These are phyloP conservation scores for Chaetodon auriga DNA, from an alignment of 2,113 vertebrate genomes.

Conservation along the genomic window DNA sequence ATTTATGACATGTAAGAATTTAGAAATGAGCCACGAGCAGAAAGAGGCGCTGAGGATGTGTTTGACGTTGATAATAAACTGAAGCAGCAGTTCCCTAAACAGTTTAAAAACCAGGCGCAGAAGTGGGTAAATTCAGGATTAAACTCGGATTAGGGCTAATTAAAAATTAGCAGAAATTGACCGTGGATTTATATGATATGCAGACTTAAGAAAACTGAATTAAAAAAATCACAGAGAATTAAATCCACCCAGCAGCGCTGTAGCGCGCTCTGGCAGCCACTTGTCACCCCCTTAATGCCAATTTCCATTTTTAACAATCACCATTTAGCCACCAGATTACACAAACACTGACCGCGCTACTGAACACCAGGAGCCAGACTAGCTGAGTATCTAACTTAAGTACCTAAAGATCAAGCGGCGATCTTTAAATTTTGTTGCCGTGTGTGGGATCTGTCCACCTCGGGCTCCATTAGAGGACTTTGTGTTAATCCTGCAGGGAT, in stretches of 20 bases:
- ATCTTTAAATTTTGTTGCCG: slow-evolving; percentile 68
- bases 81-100: neutral
- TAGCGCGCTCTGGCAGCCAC: neutral
- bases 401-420: slow-evolving; percentile 65
- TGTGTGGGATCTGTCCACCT: slow-evolving; percentile 60
- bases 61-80: slow-evolving; percentile 4
- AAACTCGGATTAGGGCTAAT: slow-evolving; percentile 27
- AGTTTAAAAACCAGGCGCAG: neutral
- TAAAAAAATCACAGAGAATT: neutral
- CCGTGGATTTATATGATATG: neutral
- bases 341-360: slow-evolving; percentile 29
- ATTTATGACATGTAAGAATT: slow-evolving; percentile 23
- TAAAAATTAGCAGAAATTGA: slow-evolving; percentile 29
- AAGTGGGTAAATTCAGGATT: slow-evolving; percentile 16
- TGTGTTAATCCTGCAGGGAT: slow-evolving; percentile 75
- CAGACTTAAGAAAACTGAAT: neutral
- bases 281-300: slow-evolving; percentile 12
- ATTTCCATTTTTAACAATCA: slow-evolving; percentile 44
- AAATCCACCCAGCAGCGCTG: neutral
- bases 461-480: slow-evolving; percentile 77
- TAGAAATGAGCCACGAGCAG: neutral
- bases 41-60: neutral
- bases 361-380: slow-evolving; percentile 71
- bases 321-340: slow-evolving; percentile 26
- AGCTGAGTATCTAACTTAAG: slow-evolving; percentile 65